Conservation (phyloP, 2,797 vertebrate species). For the Gouania willdenowi region DNA sequence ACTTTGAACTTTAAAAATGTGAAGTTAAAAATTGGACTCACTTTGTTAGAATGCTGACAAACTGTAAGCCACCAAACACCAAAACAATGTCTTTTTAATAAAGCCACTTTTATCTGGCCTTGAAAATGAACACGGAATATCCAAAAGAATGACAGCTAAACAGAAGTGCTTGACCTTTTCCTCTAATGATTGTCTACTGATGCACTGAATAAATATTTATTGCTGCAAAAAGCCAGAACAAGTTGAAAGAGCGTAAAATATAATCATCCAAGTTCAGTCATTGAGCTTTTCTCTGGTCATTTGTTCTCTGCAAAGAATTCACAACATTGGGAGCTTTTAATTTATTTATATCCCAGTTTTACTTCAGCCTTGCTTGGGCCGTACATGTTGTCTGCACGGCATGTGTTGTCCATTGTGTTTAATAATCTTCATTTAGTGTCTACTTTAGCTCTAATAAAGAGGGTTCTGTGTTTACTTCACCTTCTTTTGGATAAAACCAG, state of each 20-base stretch:
- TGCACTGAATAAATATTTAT: constrained; percentile 36
- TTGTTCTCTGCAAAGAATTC: constrained; percentile 8
- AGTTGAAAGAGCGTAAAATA: too few relatives aligned
- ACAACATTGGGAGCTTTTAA: constrained; percentile 3
- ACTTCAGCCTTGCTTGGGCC: not conserved
- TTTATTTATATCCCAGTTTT: constrained; percentile 4
- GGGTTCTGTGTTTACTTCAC: not conserved
- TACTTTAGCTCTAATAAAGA: not conserved
- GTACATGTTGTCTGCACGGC: too few relatives aligned
- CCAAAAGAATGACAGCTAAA: constrained; percentile 22
- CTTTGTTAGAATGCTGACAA: constrained; percentile 39
- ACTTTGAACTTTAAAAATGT: too few relatives aligned
- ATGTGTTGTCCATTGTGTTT: too few relatives aligned
- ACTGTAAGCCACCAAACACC: constrained; percentile 26
- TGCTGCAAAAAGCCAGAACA: constrained; percentile 1
- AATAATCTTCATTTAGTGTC: not conserved
- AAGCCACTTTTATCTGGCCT: not conserved
- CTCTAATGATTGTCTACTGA: constrained; percentile 31
- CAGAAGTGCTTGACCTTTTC: constrained; percentile 28
- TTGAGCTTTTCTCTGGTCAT: too few relatives aligned
- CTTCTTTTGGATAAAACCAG: not conserved
- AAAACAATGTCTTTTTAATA: constrained; percentile 16
- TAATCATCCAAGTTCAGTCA: too few relatives aligned
- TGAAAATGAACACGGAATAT: constrained; percentile 14
- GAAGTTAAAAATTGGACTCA: constrained; percentile 21